phyloP scores from a whole-genome alignment of 2,797 vertebrate genomes.

The Gastrophryne carolinensis region DNA sequence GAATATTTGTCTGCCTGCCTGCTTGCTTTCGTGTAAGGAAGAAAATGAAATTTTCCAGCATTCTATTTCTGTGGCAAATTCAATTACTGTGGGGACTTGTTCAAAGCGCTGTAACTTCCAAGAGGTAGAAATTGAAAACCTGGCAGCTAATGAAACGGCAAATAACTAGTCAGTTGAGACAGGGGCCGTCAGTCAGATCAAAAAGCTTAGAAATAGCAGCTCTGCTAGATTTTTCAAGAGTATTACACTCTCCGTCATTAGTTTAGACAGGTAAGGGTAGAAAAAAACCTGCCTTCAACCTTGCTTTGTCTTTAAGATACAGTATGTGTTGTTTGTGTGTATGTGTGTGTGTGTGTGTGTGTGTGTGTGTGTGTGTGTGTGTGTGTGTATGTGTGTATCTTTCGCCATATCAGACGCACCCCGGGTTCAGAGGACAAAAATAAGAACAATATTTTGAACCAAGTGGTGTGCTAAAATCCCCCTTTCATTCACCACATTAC shows the following conservation, averaged over 20 bases:
- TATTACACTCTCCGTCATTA: not conserved
- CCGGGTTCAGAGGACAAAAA: too few species aligned
- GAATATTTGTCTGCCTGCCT: conserved; percentile 58
- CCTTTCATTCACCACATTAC: too few species aligned
- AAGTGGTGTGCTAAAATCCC: too few species aligned
- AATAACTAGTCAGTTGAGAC: conserved; percentile 84
- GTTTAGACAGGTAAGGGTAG: conserved; percentile 4
- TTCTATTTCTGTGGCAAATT: conserved; percentile 99
- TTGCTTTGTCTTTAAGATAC: conserved; percentile 47
- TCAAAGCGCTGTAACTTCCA: conserved; percentile 94
- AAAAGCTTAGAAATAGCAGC: conserved; percentile 64
- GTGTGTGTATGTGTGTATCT: too few species aligned
- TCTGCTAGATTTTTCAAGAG: conserved; percentile 57
- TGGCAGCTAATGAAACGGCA: conserved; percentile 93
- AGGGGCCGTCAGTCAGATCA: conserved; percentile 72
- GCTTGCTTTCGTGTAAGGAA: conserved; percentile 67
- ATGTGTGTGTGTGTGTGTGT: too few species aligned
- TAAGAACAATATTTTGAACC: too few species aligned
- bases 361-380: too few species aligned
- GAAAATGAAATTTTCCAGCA: conserved; percentile 98
- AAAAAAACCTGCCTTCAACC: conserved; percentile 27
- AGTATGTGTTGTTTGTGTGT: not conserved
- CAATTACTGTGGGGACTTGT: conserved; percentile 97
- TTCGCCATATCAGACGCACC: too few species aligned
- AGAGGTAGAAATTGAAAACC: conserved; percentile 95